Conservation (phyloP, 1,140 invertebrate genomes). For the Artemia franciscana region DNA sequence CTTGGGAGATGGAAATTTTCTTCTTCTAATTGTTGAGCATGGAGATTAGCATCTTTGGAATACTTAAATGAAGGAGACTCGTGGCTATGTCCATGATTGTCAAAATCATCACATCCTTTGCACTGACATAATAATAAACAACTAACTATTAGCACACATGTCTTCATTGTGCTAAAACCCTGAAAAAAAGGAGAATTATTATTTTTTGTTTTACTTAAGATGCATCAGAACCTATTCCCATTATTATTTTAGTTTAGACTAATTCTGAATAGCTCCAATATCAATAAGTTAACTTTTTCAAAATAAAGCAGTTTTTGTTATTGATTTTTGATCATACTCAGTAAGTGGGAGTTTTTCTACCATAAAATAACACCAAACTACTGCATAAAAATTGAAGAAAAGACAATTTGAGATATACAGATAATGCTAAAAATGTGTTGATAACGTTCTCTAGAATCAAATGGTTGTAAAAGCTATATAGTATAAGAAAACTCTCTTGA, state of each 20-base stretch:
- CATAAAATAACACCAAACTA: background rate
- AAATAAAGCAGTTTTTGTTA: too few species aligned
- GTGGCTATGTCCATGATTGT: slow-evolving; percentile 17
- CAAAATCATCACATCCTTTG: slow-evolving; percentile 11
- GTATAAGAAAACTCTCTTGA: background rate
- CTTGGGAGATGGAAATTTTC: slow-evolving; percentile 10
- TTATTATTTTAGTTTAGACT: background rate
- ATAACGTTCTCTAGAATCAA: background rate
- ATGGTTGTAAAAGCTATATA: background rate
- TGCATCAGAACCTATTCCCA: background rate
- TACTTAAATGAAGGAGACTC: slow-evolving; percentile 45
- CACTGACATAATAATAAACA: background rate
- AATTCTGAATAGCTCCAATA: background rate
- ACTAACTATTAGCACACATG: too few species aligned
- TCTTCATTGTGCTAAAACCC: too few species aligned
- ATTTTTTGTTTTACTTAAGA: too few species aligned
- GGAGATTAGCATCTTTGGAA: slow-evolving; percentile 39
- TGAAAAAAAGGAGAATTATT: too few species aligned
- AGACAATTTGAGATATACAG: background rate
- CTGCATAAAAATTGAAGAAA: background rate
- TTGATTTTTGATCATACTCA: too few species aligned
- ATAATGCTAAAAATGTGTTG: background rate
- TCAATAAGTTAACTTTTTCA: background rate
- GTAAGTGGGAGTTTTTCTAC: too few species aligned
- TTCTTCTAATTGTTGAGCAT: slow-evolving; percentile 8